Conservation (phyloP, 2,888 invertebrate genomes). For the Heliconius charithonia region DNA sequence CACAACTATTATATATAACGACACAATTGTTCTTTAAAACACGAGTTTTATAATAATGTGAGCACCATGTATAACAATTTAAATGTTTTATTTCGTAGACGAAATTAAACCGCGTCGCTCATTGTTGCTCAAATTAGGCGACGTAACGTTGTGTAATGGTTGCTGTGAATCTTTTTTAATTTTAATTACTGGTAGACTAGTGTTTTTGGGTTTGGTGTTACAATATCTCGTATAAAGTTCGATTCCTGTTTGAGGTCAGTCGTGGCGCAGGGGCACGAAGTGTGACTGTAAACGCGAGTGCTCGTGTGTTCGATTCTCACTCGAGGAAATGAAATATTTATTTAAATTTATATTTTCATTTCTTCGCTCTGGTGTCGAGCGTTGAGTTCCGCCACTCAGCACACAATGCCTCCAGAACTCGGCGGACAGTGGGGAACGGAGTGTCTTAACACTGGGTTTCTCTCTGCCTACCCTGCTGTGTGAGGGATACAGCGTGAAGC, state of each 20-base stretch:
- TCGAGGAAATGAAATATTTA: no score
- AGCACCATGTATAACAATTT: slow-evolving; percentile 1
- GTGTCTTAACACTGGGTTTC: no score
- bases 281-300: no score
- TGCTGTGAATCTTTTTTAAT: slow-evolving; percentile 16
- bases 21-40: slow-evolving; percentile 1
- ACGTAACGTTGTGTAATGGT: slow-evolving; percentile 5
- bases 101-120: slow-evolving; percentile 18
- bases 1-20: background rate
- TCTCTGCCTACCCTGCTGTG: no score
- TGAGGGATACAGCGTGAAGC: no score
- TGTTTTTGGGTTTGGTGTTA: background rate
- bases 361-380: no score
- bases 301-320: no score
- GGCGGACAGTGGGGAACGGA: no score
- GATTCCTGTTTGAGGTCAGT: background rate
- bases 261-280: no score
- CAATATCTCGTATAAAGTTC: background rate
- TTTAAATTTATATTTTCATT: no score
- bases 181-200: background rate
- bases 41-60: slow-evolving; percentile 10
- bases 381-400: no score
- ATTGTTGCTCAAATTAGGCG: slow-evolving; percentile 21
- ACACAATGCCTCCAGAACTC: no score
- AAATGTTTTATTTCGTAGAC: slow-evolving; percentile 20